Evolutionary conservation across 2,888 invertebrate species (phyloP), one percentile per base, ranked within the genome.

Genomic region (Drosophila pseudotalamancana): DNA sequence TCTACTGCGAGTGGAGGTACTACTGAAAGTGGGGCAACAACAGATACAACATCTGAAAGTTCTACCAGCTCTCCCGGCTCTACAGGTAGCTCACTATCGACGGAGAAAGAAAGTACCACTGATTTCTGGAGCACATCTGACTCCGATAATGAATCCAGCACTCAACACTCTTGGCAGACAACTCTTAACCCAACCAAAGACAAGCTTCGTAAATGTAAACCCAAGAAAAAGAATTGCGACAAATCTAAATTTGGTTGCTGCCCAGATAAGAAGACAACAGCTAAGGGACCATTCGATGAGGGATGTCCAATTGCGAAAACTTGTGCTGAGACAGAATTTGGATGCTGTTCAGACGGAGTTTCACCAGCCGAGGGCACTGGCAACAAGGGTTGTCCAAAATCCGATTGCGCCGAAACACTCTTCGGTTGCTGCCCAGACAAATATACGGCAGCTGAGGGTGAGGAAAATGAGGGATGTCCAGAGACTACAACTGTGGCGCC

Each of bases 381-480:
- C 11, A 90, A 93, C 62, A 92, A 94, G 83, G 98, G 96, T 2
- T 99, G 98, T 88, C 96, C 97, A 0, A 91, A 93, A 32, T 92
- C 94, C 0, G 93, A 93, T 8, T 97, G 97, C 88, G 93, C 93
- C 0, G 95, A 95, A 83, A 95, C 96, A 0, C 92, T 97, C 6
- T 98, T 95, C 86, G 98, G 98, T 2, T 98, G 98, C 89, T 98
- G 98, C 87, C 93, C 94, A 8, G 97, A 97, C 90, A 95, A 95
- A 40, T 93, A 93, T 73, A 96, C 95, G 0, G 92, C 94, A 6
- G 95, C 98, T 0, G 93, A 95, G 88, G 97, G 98, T 43, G 96
- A 96, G 77, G 88, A 91, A 11, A 93, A 94, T 71, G 96, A 97
- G 89, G 98, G 97, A 11, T 99, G 99, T 89, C 95, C 95, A 11